Evolutionary conservation across 2,113 vertebrate genomes (phyloP).

Genomic region (Corydoras maculifer): DNA sequence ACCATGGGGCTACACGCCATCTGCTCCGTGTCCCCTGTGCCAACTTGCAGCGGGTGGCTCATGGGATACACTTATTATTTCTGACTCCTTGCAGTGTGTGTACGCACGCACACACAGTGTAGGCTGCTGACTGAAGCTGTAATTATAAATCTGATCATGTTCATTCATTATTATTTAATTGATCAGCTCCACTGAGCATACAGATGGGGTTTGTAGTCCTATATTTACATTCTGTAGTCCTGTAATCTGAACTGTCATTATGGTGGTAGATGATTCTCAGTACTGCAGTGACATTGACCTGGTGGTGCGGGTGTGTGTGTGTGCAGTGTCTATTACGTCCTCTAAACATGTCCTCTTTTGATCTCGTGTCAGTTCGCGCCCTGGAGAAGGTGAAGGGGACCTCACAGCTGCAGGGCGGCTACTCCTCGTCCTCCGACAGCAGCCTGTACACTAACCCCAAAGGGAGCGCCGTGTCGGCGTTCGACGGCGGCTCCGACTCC

Average conservation of each 20-base stretch:
- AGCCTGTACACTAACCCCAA: slow-evolving; percentile 98
- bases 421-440: slow-evolving; percentile 84
- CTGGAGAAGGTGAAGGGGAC: slow-evolving; percentile 96
- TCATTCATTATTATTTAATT: too few relatives aligned
- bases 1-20: background rate
- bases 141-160: too few relatives aligned
- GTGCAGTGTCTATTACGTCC: background rate
- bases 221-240: too few relatives aligned
- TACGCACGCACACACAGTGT: too few relatives aligned
- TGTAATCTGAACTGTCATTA: too few relatives aligned
- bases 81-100: too few relatives aligned
- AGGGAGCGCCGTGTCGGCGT: slow-evolving; percentile 94
- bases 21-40: background rate
- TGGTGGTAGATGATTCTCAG: too few relatives aligned
- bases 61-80: background rate
- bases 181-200: too few relatives aligned
- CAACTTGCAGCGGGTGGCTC: background rate
- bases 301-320: background rate
- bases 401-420: slow-evolving; percentile 85
- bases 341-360: background rate
- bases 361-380: slow-evolving; percentile 76
- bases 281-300: too few relatives aligned
- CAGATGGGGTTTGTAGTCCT: too few relatives aligned
- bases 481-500: slow-evolving; percentile 93
- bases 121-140: too few relatives aligned